Evolutionary conservation across 2,888 invertebrate genomes (phyloP).

Genomic region (Abrostola triplasia): DNA sequence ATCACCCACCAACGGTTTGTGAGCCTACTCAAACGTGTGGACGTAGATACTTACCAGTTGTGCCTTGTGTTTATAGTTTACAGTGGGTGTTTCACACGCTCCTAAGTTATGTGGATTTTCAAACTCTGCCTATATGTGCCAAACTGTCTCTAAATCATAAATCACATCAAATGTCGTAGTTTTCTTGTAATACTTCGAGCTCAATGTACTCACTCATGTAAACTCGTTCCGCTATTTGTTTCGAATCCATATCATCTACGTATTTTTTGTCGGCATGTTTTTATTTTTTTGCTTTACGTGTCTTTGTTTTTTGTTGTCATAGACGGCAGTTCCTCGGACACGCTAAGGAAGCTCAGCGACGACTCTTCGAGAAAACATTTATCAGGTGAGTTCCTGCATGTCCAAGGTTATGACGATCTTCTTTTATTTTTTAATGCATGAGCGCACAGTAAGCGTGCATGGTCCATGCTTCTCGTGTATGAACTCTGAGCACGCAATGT

Average conservation of each 20-base stretch:
- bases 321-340: slow-evolving; percentile 86
- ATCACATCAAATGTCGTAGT: slow-evolving; percentile 55
- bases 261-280: slow-evolving; percentile 78
- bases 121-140: slow-evolving; percentile 69
- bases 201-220: slow-evolving; percentile 55
- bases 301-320: slow-evolving; percentile 84
- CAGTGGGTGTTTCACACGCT: slow-evolving; percentile 68
- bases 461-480: slow-evolving; percentile 72
- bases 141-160: slow-evolving; percentile 56
- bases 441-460: slow-evolving; percentile 68
- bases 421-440: slow-evolving; percentile 69
- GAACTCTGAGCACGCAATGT: slow-evolving; percentile 60
- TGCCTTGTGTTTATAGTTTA: slow-evolving; percentile 59
- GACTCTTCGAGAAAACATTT: slow-evolving; percentile 87
- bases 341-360: slow-evolving; percentile 85
- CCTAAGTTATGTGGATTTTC: slow-evolving; percentile 59
- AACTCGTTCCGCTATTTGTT: slow-evolving; percentile 57
- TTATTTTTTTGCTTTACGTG: slow-evolving; percentile 83
- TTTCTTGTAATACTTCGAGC: slow-evolving; percentile 51
- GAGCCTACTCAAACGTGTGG: slow-evolving; percentile 72
- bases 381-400: slow-evolving; percentile 78
- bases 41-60: slow-evolving; percentile 60
- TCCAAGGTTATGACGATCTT: slow-evolving; percentile 45
- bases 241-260: slow-evolving; percentile 57
- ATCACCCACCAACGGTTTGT: slow-evolving; percentile 66